Conservation (phyloP, 2,888 invertebrate species). For the Cryptocephalus moraei region DNA sequence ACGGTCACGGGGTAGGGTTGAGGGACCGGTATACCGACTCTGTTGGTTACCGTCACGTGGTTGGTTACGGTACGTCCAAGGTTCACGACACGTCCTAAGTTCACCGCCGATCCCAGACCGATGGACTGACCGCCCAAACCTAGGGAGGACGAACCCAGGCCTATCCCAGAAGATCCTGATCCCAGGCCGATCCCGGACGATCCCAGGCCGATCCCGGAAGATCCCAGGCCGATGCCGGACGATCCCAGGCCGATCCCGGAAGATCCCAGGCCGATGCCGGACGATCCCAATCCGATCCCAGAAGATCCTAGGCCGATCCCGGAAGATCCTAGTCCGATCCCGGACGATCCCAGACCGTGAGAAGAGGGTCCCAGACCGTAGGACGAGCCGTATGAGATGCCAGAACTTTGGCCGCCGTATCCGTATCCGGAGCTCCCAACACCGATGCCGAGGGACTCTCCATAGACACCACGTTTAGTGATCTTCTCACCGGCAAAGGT, state of each 20-base stretch:
- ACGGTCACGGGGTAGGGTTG: conserved; percentile 44
- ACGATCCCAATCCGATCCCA: conserved; percentile 1
- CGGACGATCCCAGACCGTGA: conserved; percentile 2
- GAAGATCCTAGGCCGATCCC: conserved; percentile 1
- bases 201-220: conserved; percentile 1
- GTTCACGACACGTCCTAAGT: conserved; percentile 13
- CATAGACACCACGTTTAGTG: conserved; percentile 39
- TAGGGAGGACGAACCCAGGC: background rate
- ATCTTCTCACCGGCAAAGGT: conserved; percentile 33
- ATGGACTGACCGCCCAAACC: conserved; percentile 2
- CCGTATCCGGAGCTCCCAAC: conserved; percentile 27
- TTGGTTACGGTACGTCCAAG: conserved; percentile 27
- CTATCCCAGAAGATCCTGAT: background rate
- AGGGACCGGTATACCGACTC: conserved; percentile 42
- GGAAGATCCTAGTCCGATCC: conserved; percentile 2
- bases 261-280: background rate
- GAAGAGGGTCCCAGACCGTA: background rate
- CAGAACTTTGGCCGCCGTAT: conserved; percentile 6
- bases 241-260: background rate
- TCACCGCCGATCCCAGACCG: conserved; percentile 4
- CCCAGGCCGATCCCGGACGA: background rate
- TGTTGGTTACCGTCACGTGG: conserved; percentile 38
- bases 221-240: conserved; percentile 12
- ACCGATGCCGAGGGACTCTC: conserved; percentile 30
- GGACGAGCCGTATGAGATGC: background rate